Evolutionary conservation across 2,113 vertebrate species (phyloP).

Genomic region (Columba janthina): DNA sequence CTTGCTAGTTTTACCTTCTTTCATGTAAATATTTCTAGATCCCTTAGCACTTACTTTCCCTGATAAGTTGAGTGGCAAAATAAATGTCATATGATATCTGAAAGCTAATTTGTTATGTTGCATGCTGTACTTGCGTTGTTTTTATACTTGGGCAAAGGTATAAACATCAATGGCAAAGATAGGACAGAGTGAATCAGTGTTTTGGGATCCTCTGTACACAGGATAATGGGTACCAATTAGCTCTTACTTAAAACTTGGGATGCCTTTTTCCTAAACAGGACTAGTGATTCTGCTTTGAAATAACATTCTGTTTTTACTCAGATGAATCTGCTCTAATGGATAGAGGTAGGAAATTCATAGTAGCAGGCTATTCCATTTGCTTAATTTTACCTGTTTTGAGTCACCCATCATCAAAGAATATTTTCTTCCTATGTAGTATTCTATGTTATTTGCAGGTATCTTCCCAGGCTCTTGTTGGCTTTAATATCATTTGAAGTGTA

Average conservation of each 20-base stretch:
- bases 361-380: not conserved
- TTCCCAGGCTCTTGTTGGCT: not conserved
- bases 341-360: not conserved
- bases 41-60: not conserved
- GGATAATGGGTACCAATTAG: not conserved
- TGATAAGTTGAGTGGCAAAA: not conserved
- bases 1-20: not conserved
- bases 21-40: not conserved
- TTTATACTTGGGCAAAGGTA: not conserved
- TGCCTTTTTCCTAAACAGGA: not conserved
- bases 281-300: not conserved
- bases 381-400: constrained; percentile 3
- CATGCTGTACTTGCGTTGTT: not conserved
- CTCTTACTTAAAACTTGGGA: not conserved
- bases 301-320: not conserved
- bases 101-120: not conserved
- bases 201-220: not conserved
- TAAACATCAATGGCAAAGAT: not conserved
- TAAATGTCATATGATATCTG: not conserved
- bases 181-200: not conserved
- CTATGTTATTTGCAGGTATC: not conserved
- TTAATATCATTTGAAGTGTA: not conserved
- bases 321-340: not conserved
- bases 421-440: not conserved
- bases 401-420: not conserved